These are phyloP conservation scores for Hybos culiciformis DNA, from an alignment of 2,888 invertebrate genomes.

Conservation along the genomic window DNA sequence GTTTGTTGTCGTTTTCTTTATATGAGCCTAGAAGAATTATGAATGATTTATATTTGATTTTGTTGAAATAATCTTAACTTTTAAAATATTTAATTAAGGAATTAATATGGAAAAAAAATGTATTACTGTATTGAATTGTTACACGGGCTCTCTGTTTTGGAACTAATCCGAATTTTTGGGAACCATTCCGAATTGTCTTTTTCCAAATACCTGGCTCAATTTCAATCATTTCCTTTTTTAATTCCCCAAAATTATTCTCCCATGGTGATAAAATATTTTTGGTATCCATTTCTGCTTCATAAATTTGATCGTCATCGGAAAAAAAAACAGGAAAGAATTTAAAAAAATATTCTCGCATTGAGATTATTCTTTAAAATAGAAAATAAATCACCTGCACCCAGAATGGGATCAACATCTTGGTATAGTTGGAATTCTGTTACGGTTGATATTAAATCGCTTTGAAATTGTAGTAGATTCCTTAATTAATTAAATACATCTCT, in stretches of 20 bases:
- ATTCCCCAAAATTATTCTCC: conserved; percentile 26
- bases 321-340: no score
- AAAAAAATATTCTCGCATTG: no score
- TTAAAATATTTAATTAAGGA: no score
- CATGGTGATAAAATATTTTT: conserved; percentile 33
- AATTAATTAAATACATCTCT: no score
- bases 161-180: conserved; percentile 17
- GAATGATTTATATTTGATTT: no score
- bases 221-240: conserved; percentile 24
- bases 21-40: no score
- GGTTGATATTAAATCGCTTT: conserved; percentile 22
- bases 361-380: no score
- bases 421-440: conserved; percentile 29
- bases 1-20: conserved; percentile 28
- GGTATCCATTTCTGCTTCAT: conserved; percentile 13
- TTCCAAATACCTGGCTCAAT: conserved; percentile 24
- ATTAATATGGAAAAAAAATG: no score
- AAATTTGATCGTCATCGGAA: conserved; percentile 22
- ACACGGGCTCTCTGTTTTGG: conserved; percentile 27
- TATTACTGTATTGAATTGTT: conserved; percentile 28
- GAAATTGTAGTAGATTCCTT: no score
- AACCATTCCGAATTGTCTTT: conserved; percentile 16
- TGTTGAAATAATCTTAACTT: no score
- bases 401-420: conserved; percentile 19
- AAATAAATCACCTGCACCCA: no score